These are phyloP conservation scores for Melieria picta DNA, from an alignment of 2,888 invertebrate genomes.

Conservation along the genomic window DNA sequence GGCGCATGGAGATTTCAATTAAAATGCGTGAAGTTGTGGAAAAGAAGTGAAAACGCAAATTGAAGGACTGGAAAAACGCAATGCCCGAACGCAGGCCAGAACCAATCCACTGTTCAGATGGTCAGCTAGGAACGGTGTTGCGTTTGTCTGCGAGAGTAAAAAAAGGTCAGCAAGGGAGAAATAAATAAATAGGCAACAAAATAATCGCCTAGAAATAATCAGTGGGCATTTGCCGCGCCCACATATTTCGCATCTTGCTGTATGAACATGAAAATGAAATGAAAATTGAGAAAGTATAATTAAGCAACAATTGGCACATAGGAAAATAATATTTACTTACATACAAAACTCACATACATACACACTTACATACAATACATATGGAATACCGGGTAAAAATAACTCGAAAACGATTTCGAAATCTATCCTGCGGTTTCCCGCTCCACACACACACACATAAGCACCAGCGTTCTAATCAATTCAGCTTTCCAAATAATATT, in stretches of 20 bases:
- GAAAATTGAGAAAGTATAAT: conserved; percentile 12
- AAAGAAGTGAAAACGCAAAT: conserved; percentile 38
- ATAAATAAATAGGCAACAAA: background rate
- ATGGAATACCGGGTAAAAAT: conserved; percentile 21
- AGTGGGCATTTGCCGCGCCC: conserved; percentile 41
- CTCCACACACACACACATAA: background rate
- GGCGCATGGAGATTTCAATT: conserved; percentile 50
- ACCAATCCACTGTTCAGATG: conserved; percentile 50
- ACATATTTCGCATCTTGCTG: conserved; percentile 36
- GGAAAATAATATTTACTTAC: background rate
- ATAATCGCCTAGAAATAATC: conserved; percentile 33
- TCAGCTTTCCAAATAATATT: background rate
- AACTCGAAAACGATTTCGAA: conserved; percentile 24
- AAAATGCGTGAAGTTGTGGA: conserved; percentile 56
- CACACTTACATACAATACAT: background rate
- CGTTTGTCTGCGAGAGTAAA: background rate
- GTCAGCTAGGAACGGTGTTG: conserved; percentile 14
- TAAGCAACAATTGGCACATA: background rate
- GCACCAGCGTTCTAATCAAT: conserved; percentile 20
- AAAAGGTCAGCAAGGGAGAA: no score
- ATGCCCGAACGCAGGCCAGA: conserved; percentile 47
- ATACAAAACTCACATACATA: background rate
- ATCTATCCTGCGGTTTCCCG: conserved; percentile 31
- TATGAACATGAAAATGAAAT: conserved; percentile 15
- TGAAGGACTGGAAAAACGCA: conserved; percentile 12